Conservation (phyloP, 2,888 invertebrate genomes). For the Hyppa rectilinea region DNA sequence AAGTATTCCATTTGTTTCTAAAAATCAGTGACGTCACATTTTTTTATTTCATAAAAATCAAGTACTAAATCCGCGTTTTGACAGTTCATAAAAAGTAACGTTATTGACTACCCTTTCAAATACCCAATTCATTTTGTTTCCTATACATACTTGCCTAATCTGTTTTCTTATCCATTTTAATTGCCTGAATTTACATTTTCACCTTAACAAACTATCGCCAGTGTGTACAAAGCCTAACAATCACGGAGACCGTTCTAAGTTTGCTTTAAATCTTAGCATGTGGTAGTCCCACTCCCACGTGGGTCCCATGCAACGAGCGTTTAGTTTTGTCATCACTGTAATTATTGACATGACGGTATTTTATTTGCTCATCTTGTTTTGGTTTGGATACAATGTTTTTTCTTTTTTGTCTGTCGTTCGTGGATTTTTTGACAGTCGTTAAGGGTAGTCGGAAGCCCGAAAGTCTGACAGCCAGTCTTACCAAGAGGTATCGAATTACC, state of each 20-base stretch:
- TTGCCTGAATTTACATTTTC: background rate
- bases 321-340: conserved; percentile 52
- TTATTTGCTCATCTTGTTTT: conserved; percentile 33
- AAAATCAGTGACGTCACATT: too few species aligned
- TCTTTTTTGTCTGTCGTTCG: too few species aligned
- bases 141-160: background rate
- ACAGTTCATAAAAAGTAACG: too few species aligned
- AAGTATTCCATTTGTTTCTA: too few species aligned
- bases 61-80: too few species aligned
- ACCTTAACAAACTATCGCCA: background rate
- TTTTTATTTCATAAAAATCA: too few species aligned
- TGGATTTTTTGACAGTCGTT: too few species aligned
- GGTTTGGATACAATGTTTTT: conserved; percentile 11
- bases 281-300: conserved; percentile 58
- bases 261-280: conserved; percentile 57
- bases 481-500: too few species aligned
- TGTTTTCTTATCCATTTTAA: background rate
- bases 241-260: conserved; percentile 27
- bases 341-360: conserved; percentile 36
- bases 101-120: too few species aligned
- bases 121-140: too few species aligned
- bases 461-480: too few species aligned
- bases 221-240: conserved; percentile 43
- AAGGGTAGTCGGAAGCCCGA: too few species aligned
- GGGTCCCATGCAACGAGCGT: conserved; percentile 35